Percentiles rank a stretch among this genome's conserved stretches.
Evolutionary conservation across 2,113 vertebrate genomes (phyloP).

Genomic region (Noctilio leporinus): DNA sequence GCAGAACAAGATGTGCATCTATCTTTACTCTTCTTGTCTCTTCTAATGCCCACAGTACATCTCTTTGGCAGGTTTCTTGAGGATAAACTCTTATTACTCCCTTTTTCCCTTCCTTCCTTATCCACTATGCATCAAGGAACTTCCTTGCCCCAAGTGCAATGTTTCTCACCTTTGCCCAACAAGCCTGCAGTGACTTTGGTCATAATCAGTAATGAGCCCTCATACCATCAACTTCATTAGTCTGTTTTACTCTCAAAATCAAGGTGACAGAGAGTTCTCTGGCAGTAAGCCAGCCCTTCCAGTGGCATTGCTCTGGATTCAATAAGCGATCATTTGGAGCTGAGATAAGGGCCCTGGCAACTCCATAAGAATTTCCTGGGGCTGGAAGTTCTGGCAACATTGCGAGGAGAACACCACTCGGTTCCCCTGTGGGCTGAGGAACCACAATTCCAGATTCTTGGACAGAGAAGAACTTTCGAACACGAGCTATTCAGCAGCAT

Average conservation of each 20-base stretch:
- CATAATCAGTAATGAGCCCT: neutral
- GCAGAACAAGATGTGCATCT: neutral
- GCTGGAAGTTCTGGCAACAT: neutral
- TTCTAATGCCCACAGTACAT: neutral
- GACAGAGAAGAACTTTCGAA: neutral
- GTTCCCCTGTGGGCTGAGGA: neutral
- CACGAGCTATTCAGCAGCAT: neutral
- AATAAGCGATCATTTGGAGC: neutral
- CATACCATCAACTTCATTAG: neutral
- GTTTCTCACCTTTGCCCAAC: neutral
- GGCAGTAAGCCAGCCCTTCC: neutral
- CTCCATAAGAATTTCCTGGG: neutral
- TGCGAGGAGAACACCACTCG: neutral
- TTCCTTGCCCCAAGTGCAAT: neutral
- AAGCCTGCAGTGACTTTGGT: conserved; percentile 9
- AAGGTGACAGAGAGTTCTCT: neutral
- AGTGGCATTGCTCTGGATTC: neutral
- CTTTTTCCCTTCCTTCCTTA: too few relatives aligned
- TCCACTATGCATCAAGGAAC: neutral
- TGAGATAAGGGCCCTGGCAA: neutral
- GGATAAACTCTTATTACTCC: neutral
- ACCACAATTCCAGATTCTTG: neutral
- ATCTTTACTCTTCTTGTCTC: neutral
- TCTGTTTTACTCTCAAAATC: conserved; percentile 2
- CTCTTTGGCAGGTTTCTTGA: neutral